phyloP scores from a whole-genome alignment of 2,113 vertebrate species.

The Apaloderma vittatum region DNA sequence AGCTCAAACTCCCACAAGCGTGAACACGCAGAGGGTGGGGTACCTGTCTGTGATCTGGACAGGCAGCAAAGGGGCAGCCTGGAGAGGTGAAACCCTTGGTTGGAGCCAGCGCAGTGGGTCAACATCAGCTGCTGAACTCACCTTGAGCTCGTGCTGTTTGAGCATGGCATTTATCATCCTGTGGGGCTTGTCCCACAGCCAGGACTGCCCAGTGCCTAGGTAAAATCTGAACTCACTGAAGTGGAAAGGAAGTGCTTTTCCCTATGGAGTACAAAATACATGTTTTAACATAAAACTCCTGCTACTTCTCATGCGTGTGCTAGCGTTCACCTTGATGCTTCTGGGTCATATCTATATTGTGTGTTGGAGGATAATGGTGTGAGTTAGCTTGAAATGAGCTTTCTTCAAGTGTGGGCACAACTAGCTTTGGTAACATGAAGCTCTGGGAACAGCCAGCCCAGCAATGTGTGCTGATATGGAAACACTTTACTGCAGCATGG shows the following conservation, averaged over 20 bases:
- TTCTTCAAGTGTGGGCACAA: neutral
- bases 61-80: neutral
- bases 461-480: neutral
- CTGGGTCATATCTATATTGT: neutral
- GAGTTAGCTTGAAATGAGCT: neutral
- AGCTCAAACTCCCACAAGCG: neutral
- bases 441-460: neutral
- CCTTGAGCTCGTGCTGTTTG: rapidly evolving
- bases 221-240: neutral
- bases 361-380: neutral
- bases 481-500: neutral
- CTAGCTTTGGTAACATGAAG: neutral
- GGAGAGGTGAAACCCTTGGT: neutral
- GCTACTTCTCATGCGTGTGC: rapidly evolving
- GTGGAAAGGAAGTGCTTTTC: neutral
- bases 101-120: rapidly evolving
- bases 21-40: rapidly evolving
- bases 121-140: neutral
- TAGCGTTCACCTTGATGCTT: neutral
- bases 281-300: neutral
- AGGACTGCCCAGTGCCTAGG: neutral
- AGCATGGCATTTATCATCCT: neutral
- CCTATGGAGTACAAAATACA: neutral
- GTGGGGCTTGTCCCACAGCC: neutral
- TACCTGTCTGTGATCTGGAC: neutral